phyloP scores from a whole-genome alignment of 2,113 vertebrate species.

The Phalacrocorax carbo region DNA sequence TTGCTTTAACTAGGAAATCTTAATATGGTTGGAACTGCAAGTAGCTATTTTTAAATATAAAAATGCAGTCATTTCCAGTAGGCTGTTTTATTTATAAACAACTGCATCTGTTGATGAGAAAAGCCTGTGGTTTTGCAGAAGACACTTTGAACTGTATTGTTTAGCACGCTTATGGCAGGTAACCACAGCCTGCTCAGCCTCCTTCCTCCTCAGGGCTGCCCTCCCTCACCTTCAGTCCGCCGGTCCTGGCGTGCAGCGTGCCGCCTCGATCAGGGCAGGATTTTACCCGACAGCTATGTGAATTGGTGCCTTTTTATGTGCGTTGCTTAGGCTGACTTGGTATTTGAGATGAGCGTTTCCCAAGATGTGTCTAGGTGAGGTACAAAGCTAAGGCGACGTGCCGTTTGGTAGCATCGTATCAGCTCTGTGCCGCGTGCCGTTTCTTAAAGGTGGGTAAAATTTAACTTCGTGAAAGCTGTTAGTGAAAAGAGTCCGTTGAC shows the following conservation, averaged over 20 bases:
- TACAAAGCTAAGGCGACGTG: rapidly evolving
- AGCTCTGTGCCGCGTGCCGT: rapidly evolving
- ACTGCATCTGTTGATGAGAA: not conserved
- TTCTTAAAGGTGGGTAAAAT: not conserved
- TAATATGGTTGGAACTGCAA: not conserved
- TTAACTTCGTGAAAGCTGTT: not conserved
- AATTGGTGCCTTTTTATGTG: not conserved
- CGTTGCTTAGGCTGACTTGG: not conserved
- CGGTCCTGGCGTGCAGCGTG: not conserved
- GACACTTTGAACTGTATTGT: not conserved
- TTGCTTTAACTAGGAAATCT: not conserved
- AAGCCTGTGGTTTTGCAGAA: not conserved
- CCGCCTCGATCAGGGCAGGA: rapidly evolving
- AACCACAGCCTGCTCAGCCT: not conserved
- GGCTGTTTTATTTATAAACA: not conserved
- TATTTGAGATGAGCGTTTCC: not conserved
- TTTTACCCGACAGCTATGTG: rapidly evolving
- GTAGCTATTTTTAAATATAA: not conserved
- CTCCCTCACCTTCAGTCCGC: rapidly evolving
- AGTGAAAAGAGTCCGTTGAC: not conserved
- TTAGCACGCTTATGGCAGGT: not conserved
- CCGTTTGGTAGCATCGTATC: rapidly evolving
- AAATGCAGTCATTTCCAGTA: rapidly evolving
- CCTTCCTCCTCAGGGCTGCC: not conserved
- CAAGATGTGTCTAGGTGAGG: not conserved